phyloP scores from a whole-genome alignment of 2,113 vertebrate species.

The Aspidoscelis tigris region DNA sequence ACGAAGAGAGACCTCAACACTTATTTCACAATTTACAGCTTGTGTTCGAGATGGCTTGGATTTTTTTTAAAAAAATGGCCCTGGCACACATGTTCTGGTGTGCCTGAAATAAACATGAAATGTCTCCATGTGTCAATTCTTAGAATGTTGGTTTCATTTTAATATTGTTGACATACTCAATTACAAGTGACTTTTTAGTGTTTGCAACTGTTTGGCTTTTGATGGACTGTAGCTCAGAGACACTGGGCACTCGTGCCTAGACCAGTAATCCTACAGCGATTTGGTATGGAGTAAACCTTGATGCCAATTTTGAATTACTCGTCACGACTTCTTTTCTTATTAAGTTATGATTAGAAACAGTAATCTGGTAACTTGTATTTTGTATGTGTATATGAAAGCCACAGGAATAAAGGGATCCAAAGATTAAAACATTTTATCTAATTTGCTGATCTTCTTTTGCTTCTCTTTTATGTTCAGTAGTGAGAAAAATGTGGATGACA shows the following conservation, averaged over 20 bases:
- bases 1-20: constrained; percentile 63
- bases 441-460: constrained; percentile 66
- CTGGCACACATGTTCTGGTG: constrained; percentile 40
- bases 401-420: constrained; percentile 83
- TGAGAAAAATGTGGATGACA: constrained; percentile 64
- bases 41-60: constrained; percentile 72
- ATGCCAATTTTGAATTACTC: constrained; percentile 63
- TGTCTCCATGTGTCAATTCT: constrained; percentile 65
- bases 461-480: constrained; percentile 66
- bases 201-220: constrained; percentile 72
- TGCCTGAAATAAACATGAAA: constrained; percentile 61
- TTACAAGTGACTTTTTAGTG: constrained; percentile 71
- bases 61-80: constrained; percentile 49
- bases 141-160: constrained; percentile 71
- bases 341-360: constrained; percentile 53
- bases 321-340: constrained; percentile 64
- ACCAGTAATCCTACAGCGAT: constrained; percentile 50
- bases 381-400: constrained; percentile 76
- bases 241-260: constrained; percentile 50
- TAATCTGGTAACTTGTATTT: constrained; percentile 70
- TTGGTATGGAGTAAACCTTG: constrained; percentile 46
- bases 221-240: constrained; percentile 65
- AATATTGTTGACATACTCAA: constrained; percentile 71
- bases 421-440: constrained; percentile 78
- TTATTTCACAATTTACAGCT: constrained; percentile 72